Evolutionary conservation across 2,113 vertebrate species (phyloP).

Genomic region (Monarcha castaneiventris): DNA sequence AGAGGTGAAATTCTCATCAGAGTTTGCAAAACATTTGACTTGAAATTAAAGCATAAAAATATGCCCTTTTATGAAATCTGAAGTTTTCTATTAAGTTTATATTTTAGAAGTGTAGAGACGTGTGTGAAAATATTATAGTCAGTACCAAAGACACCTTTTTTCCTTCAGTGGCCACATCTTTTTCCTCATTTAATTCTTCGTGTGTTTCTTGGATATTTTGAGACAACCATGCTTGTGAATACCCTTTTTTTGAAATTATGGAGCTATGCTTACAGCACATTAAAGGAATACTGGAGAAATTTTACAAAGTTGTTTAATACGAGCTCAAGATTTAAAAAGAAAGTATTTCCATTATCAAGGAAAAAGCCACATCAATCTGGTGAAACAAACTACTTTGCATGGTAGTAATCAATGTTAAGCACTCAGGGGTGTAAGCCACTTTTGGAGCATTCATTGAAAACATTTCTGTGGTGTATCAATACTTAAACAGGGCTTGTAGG

Average conservation of each 20-base stretch:
- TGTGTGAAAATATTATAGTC: not conserved
- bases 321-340: not conserved
- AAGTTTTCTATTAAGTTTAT: not conserved
- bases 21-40: not conserved
- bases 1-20: not conserved
- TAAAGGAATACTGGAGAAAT: not conserved
- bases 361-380: not conserved
- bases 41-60: not conserved
- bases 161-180: not conserved
- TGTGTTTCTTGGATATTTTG: not conserved
- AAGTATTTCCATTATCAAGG: not conserved
- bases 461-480: not conserved
- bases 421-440: not conserved
- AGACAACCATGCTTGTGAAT: not conserved
- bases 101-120: not conserved
- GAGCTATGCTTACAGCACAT: not conserved
- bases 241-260: not conserved
- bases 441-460: not conserved
- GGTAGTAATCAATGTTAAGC: not conserved
- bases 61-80: not conserved
- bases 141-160: not conserved
- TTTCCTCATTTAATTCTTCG: not conserved
- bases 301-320: not conserved
- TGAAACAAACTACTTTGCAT: not conserved
- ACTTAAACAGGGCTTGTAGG: not conserved